Conservation (phyloP, 2,888 invertebrate genomes). For the Prenolepis imparis region DNA sequence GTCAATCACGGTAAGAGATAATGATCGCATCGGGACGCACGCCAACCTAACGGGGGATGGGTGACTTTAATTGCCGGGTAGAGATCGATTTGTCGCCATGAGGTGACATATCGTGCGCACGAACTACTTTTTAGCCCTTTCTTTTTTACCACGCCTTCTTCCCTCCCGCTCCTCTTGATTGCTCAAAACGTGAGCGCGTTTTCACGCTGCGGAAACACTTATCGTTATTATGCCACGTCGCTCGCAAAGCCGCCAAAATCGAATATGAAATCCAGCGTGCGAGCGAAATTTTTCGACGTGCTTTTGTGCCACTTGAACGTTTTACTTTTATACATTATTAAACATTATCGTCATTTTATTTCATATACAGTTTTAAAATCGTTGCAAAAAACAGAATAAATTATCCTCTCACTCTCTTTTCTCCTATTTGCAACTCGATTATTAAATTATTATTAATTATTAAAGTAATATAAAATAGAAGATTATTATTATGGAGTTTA, state of each 20-base stretch:
- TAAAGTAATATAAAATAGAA: not conserved
- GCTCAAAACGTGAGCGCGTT: constrained; percentile 41
- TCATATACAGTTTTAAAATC: not conserved
- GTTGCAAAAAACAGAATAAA: not conserved
- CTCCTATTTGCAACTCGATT: not conserved
- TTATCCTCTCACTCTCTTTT: not conserved
- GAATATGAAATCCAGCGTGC: constrained; percentile 41
- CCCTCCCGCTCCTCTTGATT: constrained; percentile 21
- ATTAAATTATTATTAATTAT: constrained; percentile 4
- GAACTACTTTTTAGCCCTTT: constrained; percentile 59
- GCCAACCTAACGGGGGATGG: constrained; percentile 63
- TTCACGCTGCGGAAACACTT: constrained; percentile 50
- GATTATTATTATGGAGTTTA: not conserved
- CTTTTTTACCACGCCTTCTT: constrained; percentile 49
- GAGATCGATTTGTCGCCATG: constrained; percentile 82
- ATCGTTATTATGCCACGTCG: constrained; percentile 45
- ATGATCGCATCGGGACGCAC: constrained; percentile 75
- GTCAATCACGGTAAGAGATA: constrained; percentile 79
- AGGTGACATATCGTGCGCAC: constrained; percentile 67
- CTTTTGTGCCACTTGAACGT: not conserved
- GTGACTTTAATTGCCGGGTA: constrained; percentile 81
- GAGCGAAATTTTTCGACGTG: constrained; percentile 5
- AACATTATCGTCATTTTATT: not conserved
- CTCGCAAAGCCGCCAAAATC: constrained; percentile 43
- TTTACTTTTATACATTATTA: not conserved